phyloP scores from a whole-genome alignment of 2,888 invertebrate genomes.

The Fragum whitleyi region DNA sequence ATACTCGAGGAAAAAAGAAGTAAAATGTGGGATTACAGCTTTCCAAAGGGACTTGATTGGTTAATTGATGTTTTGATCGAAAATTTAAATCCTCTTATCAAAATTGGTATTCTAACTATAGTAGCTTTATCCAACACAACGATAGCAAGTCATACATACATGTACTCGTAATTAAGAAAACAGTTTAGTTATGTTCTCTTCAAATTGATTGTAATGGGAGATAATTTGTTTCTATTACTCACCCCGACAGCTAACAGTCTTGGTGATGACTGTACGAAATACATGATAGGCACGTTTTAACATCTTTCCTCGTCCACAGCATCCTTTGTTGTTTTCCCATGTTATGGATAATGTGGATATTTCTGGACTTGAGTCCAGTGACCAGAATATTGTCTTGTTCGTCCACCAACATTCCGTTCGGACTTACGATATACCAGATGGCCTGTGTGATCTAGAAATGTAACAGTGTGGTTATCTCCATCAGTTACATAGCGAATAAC shows the following conservation, averaged over 20 bases:
- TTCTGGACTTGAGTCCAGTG: neutral
- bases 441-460: neutral
- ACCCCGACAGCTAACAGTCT: neutral
- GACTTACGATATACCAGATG: neutral
- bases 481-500: too few species aligned
- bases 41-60: too few species aligned
- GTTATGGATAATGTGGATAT: neutral
- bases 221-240: neutral
- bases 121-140: too few species aligned
- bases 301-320: neutral
- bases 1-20: too few species aligned
- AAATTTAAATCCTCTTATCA: too few species aligned
- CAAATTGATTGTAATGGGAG: too few species aligned
- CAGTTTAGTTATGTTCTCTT: too few species aligned
- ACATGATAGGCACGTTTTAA: neutral
- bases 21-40: too few species aligned
- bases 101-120: too few species aligned
- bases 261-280: neutral
- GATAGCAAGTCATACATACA: too few species aligned
- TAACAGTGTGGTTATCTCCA: neutral
- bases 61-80: too few species aligned
- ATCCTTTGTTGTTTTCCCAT: neutral
- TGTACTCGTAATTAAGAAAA: too few species aligned
- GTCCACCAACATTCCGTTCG: neutral
- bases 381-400: neutral